Percentiles rank a stretch among this genome's conserved stretches.
Conservation (phyloP, 1,140 invertebrate species). For the Zaprionus tsacasi region DNA sequence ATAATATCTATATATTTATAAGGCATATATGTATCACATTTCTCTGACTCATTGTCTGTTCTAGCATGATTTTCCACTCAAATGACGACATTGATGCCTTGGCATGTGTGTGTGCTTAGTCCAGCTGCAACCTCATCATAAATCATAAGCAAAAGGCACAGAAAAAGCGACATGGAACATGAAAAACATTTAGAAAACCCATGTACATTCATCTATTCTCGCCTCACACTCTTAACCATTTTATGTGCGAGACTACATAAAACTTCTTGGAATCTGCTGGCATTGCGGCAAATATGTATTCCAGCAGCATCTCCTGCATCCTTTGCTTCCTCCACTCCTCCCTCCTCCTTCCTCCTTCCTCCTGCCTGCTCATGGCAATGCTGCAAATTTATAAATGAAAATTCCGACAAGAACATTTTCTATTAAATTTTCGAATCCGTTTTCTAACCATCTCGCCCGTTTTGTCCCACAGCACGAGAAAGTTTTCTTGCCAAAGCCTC, state of each 20-base stretch:
- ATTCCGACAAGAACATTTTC: slow-evolving; percentile 83
- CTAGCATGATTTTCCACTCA: slow-evolving; percentile 38
- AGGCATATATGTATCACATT: slow-evolving; percentile 65
- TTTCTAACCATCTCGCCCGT: slow-evolving; percentile 42
- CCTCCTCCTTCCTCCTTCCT: background rate
- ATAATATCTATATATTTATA: slow-evolving; percentile 66
- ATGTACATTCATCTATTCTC: slow-evolving; percentile 23
- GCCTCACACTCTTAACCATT: background rate
- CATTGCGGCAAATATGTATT: slow-evolving; percentile 73
- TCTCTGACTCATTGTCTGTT: slow-evolving; percentile 43
- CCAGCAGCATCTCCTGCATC: slow-evolving; percentile 28
- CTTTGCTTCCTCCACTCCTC: no score
- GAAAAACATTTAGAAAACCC: slow-evolving; percentile 48
- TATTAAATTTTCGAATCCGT: slow-evolving; percentile 75
- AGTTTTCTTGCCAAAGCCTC: slow-evolving; percentile 75
- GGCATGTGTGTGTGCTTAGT: no score
- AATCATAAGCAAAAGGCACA: slow-evolving; percentile 57
- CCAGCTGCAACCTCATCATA: slow-evolving; percentile 29
- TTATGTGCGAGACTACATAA: slow-evolving; percentile 28
- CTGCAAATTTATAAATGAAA: slow-evolving; percentile 79
- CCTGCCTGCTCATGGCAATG: background rate
- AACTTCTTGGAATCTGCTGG: slow-evolving; percentile 77
- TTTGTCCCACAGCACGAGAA: slow-evolving; percentile 64
- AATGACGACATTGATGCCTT: slow-evolving; percentile 30
- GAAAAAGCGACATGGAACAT: slow-evolving; percentile 47